These are phyloP conservation scores for Kryptolebias ocellatus DNA, from an alignment of 2,797 vertebrate species.

Conservation along the genomic window DNA sequence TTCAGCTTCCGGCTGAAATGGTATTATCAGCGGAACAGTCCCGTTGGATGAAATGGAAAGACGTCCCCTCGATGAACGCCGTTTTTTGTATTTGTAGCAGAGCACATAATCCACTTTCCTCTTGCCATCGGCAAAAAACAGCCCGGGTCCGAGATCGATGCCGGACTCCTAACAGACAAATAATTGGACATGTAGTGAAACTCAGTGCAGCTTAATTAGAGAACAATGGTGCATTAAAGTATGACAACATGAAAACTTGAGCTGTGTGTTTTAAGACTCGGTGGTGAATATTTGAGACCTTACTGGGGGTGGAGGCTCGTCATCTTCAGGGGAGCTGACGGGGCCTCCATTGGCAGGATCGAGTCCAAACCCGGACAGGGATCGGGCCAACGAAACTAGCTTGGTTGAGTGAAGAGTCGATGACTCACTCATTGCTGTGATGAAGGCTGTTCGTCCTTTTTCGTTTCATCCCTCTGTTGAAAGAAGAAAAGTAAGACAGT, in stretches of 20 bases:
- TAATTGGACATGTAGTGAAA: slow-evolving; percentile 1
- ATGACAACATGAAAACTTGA: not conserved
- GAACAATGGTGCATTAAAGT: not conserved
- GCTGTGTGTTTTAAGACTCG: not conserved
- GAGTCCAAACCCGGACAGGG: slow-evolving; percentile 64
- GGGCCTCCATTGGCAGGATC: slow-evolving; percentile 68
- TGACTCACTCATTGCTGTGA: slow-evolving; percentile 71
- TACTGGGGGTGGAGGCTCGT: slow-evolving; percentile 67
- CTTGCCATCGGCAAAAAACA: slow-evolving; percentile 89
- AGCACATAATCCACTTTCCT: slow-evolving; percentile 95
- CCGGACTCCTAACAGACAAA: slow-evolving; percentile 67
- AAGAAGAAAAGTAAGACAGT: not conserved
- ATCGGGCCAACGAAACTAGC: slow-evolving; percentile 82
- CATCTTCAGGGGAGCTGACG: slow-evolving; percentile 36
- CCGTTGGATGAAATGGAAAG: slow-evolving; percentile 85
- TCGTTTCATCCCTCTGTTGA: slow-evolving; percentile 83
- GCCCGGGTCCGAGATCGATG: slow-evolving; percentile 78
- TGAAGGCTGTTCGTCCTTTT: slow-evolving; percentile 70
- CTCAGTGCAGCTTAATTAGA: not conserved
- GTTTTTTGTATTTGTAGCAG: slow-evolving; percentile 89
- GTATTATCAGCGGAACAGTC: slow-evolving; percentile 58
- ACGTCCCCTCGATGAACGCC: slow-evolving; percentile 59
- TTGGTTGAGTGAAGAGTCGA: slow-evolving; percentile 75
- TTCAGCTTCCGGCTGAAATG: slow-evolving; percentile 46
- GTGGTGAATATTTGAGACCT: slow-evolving; percentile 1